Evolutionary conservation across 2,113 vertebrate species (phyloP).

Genomic region (Steatornis caripensis): DNA sequence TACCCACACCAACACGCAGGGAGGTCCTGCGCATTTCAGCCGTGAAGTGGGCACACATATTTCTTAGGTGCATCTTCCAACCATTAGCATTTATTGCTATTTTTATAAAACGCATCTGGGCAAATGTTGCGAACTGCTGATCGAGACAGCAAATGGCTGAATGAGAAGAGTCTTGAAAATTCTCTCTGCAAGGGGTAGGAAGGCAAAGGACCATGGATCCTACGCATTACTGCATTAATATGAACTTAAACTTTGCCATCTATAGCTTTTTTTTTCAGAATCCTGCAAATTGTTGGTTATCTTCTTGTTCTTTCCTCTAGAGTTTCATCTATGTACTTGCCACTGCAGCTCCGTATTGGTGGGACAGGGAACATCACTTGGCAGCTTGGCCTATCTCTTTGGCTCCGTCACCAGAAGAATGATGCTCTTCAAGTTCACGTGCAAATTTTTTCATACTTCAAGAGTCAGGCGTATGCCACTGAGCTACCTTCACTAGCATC

Average conservation of each 20-base stretch:
- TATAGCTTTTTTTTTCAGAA: neutral
- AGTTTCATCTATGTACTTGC: neutral
- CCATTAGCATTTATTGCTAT: neutral
- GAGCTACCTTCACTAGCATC: neutral
- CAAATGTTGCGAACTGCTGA: neutral
- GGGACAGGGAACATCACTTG: neutral
- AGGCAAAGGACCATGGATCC: neutral
- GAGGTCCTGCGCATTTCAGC: neutral
- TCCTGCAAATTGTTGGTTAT: neutral
- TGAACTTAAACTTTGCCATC: neutral
- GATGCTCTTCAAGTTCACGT: neutral
- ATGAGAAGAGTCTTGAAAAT: neutral
- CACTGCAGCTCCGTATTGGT: neutral
- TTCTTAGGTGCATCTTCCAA: neutral
- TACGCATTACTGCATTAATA: neutral
- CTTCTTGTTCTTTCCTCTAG: neutral
- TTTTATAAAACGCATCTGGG: neutral
- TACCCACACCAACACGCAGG: no score
- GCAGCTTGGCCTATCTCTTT: neutral
- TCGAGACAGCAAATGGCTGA: neutral
- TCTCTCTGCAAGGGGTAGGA: neutral
- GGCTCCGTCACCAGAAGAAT: neutral
- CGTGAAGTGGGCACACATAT: accelerated
- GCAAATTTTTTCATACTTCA: neutral
- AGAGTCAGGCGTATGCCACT: neutral